Evolutionary conservation across 2,888 invertebrate species (phyloP), one percentile per base, ranked within the genome.

Genomic region (Cyclophora albipunctata): DNA sequence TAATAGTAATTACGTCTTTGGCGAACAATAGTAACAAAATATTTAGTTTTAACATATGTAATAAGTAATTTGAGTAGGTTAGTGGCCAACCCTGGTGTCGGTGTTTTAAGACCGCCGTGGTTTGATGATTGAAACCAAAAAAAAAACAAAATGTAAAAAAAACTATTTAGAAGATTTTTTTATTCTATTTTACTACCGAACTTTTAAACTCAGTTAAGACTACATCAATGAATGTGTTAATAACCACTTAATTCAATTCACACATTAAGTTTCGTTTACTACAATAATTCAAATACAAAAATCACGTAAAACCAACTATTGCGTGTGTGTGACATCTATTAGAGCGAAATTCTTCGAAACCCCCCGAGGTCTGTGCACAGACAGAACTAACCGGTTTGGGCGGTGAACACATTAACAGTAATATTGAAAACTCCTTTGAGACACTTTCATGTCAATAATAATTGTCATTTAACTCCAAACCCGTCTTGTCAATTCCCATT

Each of bases 401-500:
- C 20, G 20, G 20, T 20, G 20, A 49, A 46, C 57, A 60, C 59
- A 65, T 63, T 63, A 64, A 67, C 59, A 59, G 60, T 52, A 52
- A 62, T 60, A 56, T 57, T 60, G 58, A 64, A 53, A 64, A 63
- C 60, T 62, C 51, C 52, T 5, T 58, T 50, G 55, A 61, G 52
- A 60, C 60, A 62, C 58, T 59, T 66, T 61, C 58, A 58, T 57
- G 51, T 59, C 54, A 61, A 65, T 60, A 65, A 60, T 61, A 58
- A 61, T 58, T 55, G 20, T 20, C 20, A 20, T 20, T 20, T 20
- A 20, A 20, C 20, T 20, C 20, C 20, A 20, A 20, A 20, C 20
- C 20, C 20, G 20, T 20, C 20, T 20, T 20, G 20, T 20, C 20
- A 1, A 20, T 20, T 20, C 20, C 20, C 20, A 20, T 20, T 1